phyloP scores from a whole-genome alignment of 2,113 vertebrate species.

The Amia ocellicauda region DNA sequence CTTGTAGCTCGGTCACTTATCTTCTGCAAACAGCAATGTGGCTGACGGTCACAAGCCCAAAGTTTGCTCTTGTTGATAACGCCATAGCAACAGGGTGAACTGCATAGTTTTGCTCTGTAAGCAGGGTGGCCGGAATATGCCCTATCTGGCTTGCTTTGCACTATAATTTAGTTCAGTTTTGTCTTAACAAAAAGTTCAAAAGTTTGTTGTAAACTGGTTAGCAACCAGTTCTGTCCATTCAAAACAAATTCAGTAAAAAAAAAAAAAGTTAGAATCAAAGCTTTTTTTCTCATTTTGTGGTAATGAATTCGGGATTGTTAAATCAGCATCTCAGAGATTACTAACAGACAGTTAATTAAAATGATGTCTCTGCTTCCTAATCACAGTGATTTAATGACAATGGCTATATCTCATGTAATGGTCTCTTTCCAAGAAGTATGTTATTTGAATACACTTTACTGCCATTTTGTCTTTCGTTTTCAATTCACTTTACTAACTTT shows the following conservation, averaged over 20 bases:
- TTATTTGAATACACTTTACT: too few species aligned
- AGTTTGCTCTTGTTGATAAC: conserved; percentile 61
- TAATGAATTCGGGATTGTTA: conserved; percentile 14
- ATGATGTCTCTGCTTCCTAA: neutral
- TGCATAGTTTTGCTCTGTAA: conserved; percentile 21
- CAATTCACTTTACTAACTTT: too few species aligned
- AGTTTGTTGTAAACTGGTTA: neutral
- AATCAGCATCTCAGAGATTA: conserved; percentile 9
- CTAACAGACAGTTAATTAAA: conserved; percentile 6
- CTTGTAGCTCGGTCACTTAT: conserved; percentile 58
- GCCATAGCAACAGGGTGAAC: conserved; percentile 54
- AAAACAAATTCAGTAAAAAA: neutral
- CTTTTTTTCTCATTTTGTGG: too few species aligned
- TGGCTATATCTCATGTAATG: too few species aligned
- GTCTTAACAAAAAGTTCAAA: conserved; percentile 5
- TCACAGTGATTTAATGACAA: neutral
- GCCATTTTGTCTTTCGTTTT: too few species aligned
- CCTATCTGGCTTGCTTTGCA: conserved; percentile 6
- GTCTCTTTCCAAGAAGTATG: too few species aligned
- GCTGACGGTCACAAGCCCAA: conserved; percentile 56
- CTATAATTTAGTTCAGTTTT: neutral
- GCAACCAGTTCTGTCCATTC: neutral
- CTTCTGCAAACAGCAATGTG: conserved; percentile 63
- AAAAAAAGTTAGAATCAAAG: too few species aligned
- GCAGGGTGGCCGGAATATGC: conserved; percentile 12